Evolutionary conservation across 2,797 vertebrate species (phyloP), one percentile per base, ranked within the genome.

Genomic region (Garrulus glandarius): DNA sequence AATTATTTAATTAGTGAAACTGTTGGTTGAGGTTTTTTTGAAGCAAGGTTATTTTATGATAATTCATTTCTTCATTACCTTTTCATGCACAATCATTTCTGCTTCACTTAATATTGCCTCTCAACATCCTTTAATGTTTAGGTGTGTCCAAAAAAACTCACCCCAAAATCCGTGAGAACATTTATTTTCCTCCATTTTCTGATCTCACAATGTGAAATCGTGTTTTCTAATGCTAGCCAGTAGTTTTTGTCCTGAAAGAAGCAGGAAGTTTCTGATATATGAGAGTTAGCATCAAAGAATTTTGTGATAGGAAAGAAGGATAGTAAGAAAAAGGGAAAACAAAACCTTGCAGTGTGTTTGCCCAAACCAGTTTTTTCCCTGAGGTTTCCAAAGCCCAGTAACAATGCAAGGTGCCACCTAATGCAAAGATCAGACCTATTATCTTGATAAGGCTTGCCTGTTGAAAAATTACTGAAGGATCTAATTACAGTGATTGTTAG

Each of bases 401-500:
- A 68, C 49, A 80, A 50, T 32, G 41, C 24, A 72, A 49, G 32
- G 27, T 47, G 19, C 23, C 72, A 82, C 72, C 91, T 95, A 94
- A 87, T 89, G 89, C 70, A 92, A 59, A 87, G 75, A 82, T 95
- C 77, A 44, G 77, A 84, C 65, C 60, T 91, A 55, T 94, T 83
- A 84, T 89, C 89, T 93, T 96, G 91, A 93, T 94, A 57, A 76
- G 32, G 37, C 22, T 85, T 90, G 46, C 27, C 65, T 83, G 64
- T 10, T 82, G 70, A 95, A 92, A 89, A 96, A 71, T 71, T 85
- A 92, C 79, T 86, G 91, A 97, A 94, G 91, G 89, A 92, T 96
- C 56, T 97, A 95, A 96, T 96, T 95, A 95, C 89, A 96, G 63
- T 77, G 91, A 95, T 96, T 97, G 90, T 91, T 95, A 95, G 59